phyloP scores from a whole-genome alignment of 2,797 vertebrate genomes.

The Girardinus metallicus region DNA sequence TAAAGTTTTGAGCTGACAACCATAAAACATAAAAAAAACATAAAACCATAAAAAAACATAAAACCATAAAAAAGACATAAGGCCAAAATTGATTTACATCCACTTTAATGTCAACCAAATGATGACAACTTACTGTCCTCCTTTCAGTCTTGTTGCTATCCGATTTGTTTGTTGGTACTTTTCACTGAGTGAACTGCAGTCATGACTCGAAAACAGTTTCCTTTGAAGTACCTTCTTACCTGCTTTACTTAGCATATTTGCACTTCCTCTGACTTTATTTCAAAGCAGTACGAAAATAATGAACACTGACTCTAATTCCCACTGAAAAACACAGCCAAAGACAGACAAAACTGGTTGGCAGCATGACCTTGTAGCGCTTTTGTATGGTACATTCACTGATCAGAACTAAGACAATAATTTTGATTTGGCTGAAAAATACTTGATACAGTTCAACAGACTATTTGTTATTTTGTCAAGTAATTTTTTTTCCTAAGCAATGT shows the following conservation, averaged over 20 bases:
- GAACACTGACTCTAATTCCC: neutral
- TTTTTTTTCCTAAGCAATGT: neutral
- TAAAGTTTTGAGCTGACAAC: neutral
- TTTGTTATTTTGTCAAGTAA: neutral
- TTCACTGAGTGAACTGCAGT: neutral
- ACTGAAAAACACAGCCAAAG: neutral
- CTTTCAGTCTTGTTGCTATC: neutral
- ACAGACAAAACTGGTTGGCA: neutral
- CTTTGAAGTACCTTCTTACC: no score
- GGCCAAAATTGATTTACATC: neutral
- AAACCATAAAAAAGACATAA: neutral
- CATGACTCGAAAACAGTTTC: no score
- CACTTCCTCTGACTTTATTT: neutral
- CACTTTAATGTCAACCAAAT: neutral
- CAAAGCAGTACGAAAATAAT: neutral
- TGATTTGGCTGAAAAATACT: neutral
- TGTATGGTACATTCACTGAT: neutral
- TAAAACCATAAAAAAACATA: no score
- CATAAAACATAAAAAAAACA: neutral
- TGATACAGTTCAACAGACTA: neutral
- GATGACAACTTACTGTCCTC: neutral
- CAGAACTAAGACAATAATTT: neutral
- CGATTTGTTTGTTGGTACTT: neutral
- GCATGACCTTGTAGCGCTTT: neutral
- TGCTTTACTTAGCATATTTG: neutral